Conservation (phyloP, 2,888 invertebrate genomes). For the Brenthis daphne region DNA sequence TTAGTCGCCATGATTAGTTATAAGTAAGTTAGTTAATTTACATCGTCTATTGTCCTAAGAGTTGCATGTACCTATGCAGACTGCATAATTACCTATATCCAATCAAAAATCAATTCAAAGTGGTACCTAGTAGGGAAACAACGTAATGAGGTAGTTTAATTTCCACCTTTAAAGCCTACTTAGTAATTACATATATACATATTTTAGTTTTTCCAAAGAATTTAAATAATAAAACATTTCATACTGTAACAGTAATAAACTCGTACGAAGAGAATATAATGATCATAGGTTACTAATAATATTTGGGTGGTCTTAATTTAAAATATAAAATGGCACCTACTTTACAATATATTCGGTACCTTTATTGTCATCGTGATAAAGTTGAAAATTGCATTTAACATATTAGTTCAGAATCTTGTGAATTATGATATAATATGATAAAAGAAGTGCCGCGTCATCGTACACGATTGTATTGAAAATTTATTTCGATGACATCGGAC, state of each 20-base stretch:
- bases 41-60: no score
- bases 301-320: conserved; percentile 57
- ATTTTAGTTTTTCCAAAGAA: no score
- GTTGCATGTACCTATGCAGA: no score
- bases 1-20: no score
- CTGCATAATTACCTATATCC: no score
- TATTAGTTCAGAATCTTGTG: conserved; percentile 3
- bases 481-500: conserved; percentile 36
- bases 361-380: conserved; percentile 21
- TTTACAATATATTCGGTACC: not conserved
- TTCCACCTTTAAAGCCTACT: no score
- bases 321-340: conserved; percentile 41
- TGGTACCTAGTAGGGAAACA: no score
- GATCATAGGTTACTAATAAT: conserved; percentile 49
- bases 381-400: conserved; percentile 8
- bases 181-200: no score
- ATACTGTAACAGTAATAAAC: conserved; percentile 8
- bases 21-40: no score
- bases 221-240: not conserved
- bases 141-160: no score
- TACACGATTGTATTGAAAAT: conserved; percentile 45
- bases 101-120: no score
- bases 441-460: conserved; percentile 57
- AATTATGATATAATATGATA: conserved; percentile 46
- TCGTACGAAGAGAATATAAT: conserved; percentile 38